Percentiles rank a stretch among this genome's conserved stretches.
These are phyloP conservation scores for Cheilosia pagana DNA, from an alignment of 2,888 invertebrate species.

Conservation along the genomic window DNA sequence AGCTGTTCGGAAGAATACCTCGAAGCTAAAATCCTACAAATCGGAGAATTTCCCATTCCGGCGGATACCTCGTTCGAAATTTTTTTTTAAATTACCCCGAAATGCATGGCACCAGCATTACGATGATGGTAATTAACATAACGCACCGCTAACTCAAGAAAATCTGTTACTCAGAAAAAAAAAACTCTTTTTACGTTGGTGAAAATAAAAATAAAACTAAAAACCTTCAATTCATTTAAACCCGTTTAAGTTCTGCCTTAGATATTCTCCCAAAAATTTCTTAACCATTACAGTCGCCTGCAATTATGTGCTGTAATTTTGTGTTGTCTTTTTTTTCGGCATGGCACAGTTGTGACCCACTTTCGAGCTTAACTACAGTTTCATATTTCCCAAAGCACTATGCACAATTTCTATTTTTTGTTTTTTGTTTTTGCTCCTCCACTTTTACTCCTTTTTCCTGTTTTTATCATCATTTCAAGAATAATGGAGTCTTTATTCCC, in stretches of 20 bases:
- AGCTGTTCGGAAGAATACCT: too few species aligned
- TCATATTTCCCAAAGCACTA: constrained; percentile 16
- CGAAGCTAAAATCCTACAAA: too few species aligned
- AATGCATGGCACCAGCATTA: too few species aligned
- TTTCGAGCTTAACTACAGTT: constrained; percentile 36
- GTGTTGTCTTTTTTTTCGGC: constrained; percentile 10
- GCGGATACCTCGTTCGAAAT: too few species aligned
- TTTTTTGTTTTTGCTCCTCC: neutral
- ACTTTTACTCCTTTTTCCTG: neutral
- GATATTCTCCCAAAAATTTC: neutral
- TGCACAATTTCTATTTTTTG: neutral
- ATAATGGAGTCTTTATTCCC: neutral
- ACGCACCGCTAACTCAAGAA: too few species aligned
- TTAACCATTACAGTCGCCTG: constrained; percentile 10
- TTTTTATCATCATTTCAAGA: neutral
- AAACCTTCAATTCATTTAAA: neutral
- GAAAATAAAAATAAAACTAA: neutral
- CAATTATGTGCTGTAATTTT: constrained; percentile 5
- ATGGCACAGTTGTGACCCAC: constrained; percentile 22
- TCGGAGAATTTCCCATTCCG: too few species aligned
- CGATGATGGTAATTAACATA: too few species aligned
- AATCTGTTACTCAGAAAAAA: neutral
- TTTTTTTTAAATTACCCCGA: too few species aligned
- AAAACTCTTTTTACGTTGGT: neutral
- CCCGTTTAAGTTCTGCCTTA: neutral